Conservation (phyloP, 2,888 invertebrate species). For the Leptinotarsa tumamoca region DNA sequence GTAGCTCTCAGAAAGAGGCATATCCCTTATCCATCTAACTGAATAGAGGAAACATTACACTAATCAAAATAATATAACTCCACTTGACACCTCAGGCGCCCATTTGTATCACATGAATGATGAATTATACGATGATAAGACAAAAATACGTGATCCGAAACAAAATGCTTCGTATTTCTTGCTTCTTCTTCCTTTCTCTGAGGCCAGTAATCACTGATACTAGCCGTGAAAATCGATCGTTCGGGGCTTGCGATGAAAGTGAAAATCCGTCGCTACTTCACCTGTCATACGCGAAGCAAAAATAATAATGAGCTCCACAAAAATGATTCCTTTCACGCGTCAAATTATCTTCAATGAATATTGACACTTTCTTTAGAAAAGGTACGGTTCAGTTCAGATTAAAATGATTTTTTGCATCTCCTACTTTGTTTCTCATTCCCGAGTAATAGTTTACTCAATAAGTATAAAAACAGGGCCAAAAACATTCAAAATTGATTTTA, state of each 20-base stretch:
- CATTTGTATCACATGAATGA: conserved; percentile 62
- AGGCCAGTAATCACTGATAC: conserved; percentile 7
- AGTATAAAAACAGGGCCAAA: no score
- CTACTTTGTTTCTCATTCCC: background rate
- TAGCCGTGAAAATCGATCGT: conserved; percentile 17
- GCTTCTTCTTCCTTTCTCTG: background rate
- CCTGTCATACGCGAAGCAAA: background rate
- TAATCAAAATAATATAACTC: conserved; percentile 41
- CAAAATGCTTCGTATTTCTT: conserved; percentile 44
- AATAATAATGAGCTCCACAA: background rate
- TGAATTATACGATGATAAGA: conserved; percentile 63
- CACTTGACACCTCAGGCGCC: conserved; percentile 54
- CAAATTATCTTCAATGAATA: background rate
- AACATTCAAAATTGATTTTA: no score
- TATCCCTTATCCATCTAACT: conserved; percentile 60
- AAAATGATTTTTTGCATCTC: background rate
- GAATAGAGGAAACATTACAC: conserved; percentile 62
- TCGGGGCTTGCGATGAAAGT: background rate
- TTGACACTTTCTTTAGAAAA: background rate
- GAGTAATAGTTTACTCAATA: no score
- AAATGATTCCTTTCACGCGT: background rate
- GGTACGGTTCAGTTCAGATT: background rate
- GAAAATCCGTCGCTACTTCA: background rate
- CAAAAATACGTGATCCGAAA: conserved; percentile 62
- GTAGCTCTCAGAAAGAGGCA: conserved; percentile 56